phyloP scores from a whole-genome alignment of 2,888 invertebrate species.

The Cactoblastis cactorum region DNA sequence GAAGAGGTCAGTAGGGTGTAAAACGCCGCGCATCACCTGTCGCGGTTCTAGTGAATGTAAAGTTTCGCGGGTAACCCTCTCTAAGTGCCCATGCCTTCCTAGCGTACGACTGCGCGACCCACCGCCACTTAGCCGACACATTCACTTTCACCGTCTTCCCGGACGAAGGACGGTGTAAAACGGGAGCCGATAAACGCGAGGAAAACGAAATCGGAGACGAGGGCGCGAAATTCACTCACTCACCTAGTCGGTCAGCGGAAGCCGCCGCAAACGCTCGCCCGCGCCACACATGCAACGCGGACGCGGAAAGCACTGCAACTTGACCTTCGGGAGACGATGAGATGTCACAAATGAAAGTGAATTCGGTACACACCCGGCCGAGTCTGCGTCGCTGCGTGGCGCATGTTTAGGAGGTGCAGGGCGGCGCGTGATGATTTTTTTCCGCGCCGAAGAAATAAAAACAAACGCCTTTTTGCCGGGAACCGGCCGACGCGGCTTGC shows the following conservation, averaged over 20 bases:
- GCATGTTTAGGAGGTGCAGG: conserved; percentile 79
- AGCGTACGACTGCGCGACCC: conserved; percentile 45
- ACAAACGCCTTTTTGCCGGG: conserved; percentile 74
- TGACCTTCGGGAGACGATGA: conserved; percentile 77
- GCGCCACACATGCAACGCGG: conserved; percentile 51
- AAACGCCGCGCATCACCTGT: conserved; percentile 45
- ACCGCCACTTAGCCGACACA: conserved; percentile 48
- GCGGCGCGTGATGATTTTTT: conserved; percentile 76
- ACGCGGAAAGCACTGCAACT: conserved; percentile 52
- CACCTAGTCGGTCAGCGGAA: conserved; percentile 71
- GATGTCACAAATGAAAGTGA: conserved; percentile 80
- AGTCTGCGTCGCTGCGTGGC: conserved; percentile 79
- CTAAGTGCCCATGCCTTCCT: conserved; percentile 39
- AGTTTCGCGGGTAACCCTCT: conserved; percentile 64
- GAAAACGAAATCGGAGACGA: conserved; percentile 56
- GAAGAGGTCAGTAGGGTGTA: conserved; percentile 33
- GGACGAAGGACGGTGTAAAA: conserved; percentile 61
- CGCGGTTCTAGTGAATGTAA: conserved; percentile 49
- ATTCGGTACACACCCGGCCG: conserved; percentile 74
- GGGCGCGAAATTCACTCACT: conserved; percentile 65
- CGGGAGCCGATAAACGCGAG: conserved; percentile 65
- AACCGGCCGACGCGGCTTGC: conserved; percentile 50
- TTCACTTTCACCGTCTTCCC: conserved; percentile 59
- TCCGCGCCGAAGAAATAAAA: conserved; percentile 77
- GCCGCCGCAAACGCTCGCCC: conserved; percentile 63